These are phyloP conservation scores for Lepidonotus clava DNA, from an alignment of 2,888 invertebrate species.

Conservation along the genomic window DNA sequence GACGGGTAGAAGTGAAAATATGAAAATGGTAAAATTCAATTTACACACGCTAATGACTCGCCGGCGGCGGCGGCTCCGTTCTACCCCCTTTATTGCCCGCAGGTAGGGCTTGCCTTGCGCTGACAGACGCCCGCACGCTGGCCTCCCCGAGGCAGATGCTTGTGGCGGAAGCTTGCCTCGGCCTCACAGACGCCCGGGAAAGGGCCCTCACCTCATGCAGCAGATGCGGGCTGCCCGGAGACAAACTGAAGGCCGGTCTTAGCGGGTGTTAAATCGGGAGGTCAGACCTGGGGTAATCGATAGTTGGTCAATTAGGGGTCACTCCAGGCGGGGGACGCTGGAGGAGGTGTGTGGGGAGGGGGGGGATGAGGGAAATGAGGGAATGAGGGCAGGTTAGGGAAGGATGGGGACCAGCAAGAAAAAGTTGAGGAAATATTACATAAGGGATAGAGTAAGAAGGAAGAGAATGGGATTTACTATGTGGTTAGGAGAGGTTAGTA, in stretches of 20 bases:
- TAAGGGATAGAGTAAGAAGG: too few relatives aligned
- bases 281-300: constrained; percentile 36
- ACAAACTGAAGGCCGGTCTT: not conserved
- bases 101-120: constrained; percentile 35
- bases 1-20: constrained; percentile 41
- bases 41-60: constrained; percentile 50
- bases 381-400: not conserved
- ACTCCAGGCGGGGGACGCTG: not conserved
- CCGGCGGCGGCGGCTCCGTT: constrained; percentile 6
- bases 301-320: constrained; percentile 24
- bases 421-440: too few relatives aligned
- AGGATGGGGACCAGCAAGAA: not conserved
- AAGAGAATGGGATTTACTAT: too few relatives aligned
- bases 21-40: constrained; percentile 53
- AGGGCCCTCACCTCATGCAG: not conserved
- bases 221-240: constrained; percentile 30
- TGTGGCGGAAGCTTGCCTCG: not conserved
- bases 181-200: not conserved
- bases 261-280: constrained; percentile 14
- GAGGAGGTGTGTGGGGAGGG: not conserved
- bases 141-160: constrained; percentile 38
- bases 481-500: too few relatives aligned
- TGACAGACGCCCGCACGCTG: constrained; percentile 2
- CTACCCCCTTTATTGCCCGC: not conserved
- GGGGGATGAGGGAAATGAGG: not conserved